Percentiles rank a stretch among this genome's conserved stretches.
Evolutionary conservation across 2,113 vertebrate species (phyloP).

Genomic region (Petrocephalus zakoni): DNA sequence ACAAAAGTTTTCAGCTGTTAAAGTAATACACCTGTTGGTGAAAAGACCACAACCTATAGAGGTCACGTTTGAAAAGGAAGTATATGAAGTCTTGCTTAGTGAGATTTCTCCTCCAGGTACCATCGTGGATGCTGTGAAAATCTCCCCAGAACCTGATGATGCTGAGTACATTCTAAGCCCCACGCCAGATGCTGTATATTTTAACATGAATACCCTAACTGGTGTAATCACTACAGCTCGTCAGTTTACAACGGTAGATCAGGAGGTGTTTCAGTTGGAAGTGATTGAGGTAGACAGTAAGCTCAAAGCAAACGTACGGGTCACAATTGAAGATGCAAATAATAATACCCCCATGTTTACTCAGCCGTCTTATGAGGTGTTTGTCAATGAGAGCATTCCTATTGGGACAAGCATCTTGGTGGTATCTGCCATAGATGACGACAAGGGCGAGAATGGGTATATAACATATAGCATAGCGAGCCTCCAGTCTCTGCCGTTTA

Average conservation of each 20-base stretch:
- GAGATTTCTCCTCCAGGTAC: conserved; percentile 90
- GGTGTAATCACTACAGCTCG: conserved; percentile 79
- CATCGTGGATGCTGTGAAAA: conserved; percentile 71
- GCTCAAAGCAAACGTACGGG: conserved; percentile 66
- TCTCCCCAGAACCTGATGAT: conserved; percentile 70
- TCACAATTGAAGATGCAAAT: conserved; percentile 81
- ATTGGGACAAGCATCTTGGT: conserved; percentile 71
- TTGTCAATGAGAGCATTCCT: conserved; percentile 83
- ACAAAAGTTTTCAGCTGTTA: conserved; percentile 73
- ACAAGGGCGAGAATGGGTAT: conserved; percentile 91
- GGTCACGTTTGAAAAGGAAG: conserved; percentile 72
- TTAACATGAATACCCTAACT: conserved; percentile 79
- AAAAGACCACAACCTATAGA: conserved; percentile 57
- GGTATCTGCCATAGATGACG: conserved; percentile 79
- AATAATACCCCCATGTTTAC: conserved; percentile 85
- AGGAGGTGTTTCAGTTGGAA: conserved; percentile 74
- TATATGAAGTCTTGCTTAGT: conserved; percentile 74
- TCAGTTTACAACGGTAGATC: conserved; percentile 71
- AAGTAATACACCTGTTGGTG: conserved; percentile 66
- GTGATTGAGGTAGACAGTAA: conserved; percentile 67
- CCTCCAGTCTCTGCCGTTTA: conserved; percentile 76
- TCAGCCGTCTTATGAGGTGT: conserved; percentile 72
- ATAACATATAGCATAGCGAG: conserved; percentile 93
- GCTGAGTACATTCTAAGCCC: conserved; percentile 77
- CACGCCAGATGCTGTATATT: conserved; percentile 69